A percentile compares a stretch with the other conserved stretches of the same genome.
Conservation (phyloP, 2,888 invertebrate genomes). For the Galerucella calmariensis region DNA sequence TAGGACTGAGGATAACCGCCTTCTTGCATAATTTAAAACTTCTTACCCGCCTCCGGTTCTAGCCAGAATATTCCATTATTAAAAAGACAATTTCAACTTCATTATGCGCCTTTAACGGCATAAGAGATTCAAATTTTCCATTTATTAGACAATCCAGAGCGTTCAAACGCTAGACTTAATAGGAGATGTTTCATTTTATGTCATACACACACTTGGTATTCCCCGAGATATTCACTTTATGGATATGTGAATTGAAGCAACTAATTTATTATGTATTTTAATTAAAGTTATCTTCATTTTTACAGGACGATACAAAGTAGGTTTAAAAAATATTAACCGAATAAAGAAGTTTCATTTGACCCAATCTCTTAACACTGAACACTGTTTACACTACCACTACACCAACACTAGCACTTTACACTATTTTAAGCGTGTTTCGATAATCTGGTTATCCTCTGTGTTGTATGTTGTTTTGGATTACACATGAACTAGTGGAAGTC, state of each 20-base stretch:
- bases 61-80: conserved; percentile 29
- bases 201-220: conserved; percentile 22
- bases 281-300: too few relatives aligned
- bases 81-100: conserved; percentile 36
- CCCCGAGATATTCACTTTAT: conserved; percentile 21
- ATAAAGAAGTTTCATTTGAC: too few relatives aligned
- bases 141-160: conserved; percentile 24
- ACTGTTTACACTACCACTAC: too few relatives aligned
- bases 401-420: too few relatives aligned
- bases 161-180: conserved; percentile 6
- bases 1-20: conserved; percentile 34
- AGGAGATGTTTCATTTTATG: conserved; percentile 31
- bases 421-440: too few relatives aligned
- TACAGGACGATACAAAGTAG: too few relatives aligned
- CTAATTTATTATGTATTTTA: too few relatives aligned
- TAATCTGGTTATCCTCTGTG: too few relatives aligned
- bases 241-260: neutral
- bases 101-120: conserved; percentile 32
- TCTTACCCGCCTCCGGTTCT: conserved; percentile 32
- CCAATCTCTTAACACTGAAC: too few relatives aligned
- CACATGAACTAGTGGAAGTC: too few relatives aligned
- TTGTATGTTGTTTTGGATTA: too few relatives aligned
- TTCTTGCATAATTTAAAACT: conserved; percentile 37
- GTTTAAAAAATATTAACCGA: too few relatives aligned
- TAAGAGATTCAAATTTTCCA: conserved; percentile 34